Percentiles rank a stretch among this genome's conserved stretches.
phyloP scores from a whole-genome alignment of 2,797 vertebrate species.

The Acanthurus lineatus region DNA sequence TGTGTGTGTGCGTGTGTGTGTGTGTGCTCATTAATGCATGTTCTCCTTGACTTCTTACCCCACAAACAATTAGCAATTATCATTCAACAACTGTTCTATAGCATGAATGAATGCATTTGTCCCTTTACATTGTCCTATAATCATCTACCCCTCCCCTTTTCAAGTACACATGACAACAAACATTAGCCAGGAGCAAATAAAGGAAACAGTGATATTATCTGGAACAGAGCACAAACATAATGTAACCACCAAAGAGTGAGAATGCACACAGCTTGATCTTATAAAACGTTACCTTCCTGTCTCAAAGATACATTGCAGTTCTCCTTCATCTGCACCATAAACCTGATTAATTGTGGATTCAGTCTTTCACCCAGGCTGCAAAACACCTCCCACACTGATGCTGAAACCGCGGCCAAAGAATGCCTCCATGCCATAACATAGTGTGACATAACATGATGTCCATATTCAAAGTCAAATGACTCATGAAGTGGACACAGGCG shows the following conservation, averaged over 20 bases:
- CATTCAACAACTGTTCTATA: too few species aligned
- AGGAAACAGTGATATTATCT: not conserved
- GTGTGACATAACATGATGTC: constrained; percentile 41
- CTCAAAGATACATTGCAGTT: constrained; percentile 19
- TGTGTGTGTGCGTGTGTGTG: not conserved
- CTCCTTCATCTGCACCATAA: constrained; percentile 46
- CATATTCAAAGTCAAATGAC: not conserved
- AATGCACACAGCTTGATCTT: constrained; percentile 7
- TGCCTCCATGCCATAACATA: constrained; percentile 26
- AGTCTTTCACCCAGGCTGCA: constrained; percentile 16
- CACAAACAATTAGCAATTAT: too few species aligned
- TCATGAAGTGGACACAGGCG: too few species aligned
- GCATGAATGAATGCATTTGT: not conserved
- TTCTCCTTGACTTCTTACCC: not conserved
- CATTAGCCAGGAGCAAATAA: not conserved
- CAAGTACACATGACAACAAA: constrained; percentile 12
- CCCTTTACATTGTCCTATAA: not conserved
- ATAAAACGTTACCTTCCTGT: constrained; percentile 31
- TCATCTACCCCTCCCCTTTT: not conserved
- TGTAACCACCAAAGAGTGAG: constrained; percentile 5
- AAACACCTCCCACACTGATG: constrained; percentile 24
- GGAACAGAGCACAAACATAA: constrained; percentile 12
- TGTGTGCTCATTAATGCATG: not conserved
- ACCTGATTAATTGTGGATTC: constrained; percentile 55
- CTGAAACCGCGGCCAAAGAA: constrained; percentile 24